phyloP scores from a whole-genome alignment of 2,888 invertebrate genomes.

The Hesperia comma region DNA sequence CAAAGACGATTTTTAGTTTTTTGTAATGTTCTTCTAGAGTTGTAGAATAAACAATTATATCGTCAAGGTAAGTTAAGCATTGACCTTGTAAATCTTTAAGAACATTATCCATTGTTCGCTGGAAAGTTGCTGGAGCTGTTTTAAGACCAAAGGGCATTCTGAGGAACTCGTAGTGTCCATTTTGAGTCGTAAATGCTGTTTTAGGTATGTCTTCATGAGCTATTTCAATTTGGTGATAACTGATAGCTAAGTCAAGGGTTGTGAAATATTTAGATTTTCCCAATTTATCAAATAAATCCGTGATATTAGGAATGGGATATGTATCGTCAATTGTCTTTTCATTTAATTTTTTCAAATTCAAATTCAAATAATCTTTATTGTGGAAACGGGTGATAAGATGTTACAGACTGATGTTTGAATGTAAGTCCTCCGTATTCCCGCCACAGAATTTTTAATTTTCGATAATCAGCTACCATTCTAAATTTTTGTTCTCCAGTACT shows the following conservation, averaged over 20 bases:
- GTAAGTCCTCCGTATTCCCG: too few species aligned
- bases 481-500: slow-evolving; percentile 43
- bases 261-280: slow-evolving; percentile 46
- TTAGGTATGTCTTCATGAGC: slow-evolving; percentile 42
- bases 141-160: slow-evolving; percentile 46
- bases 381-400: too few species aligned
- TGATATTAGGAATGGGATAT: slow-evolving; percentile 45
- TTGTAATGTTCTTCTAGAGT: too few species aligned
- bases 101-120: slow-evolving; percentile 46
- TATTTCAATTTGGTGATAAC: slow-evolving; percentile 39
- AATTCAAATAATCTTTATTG: too few species aligned
- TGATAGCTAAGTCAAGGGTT: slow-evolving; percentile 35
- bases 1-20: too few species aligned
- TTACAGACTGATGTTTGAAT: too few species aligned
- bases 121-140: slow-evolving; percentile 50
- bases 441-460: too few species aligned
- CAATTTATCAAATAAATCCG: slow-evolving; percentile 43
- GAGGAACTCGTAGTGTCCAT: slow-evolving; percentile 47
- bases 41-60: too few species aligned
- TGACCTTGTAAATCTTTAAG: slow-evolving; percentile 25
- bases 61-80: neutral
- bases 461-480: slow-evolving; percentile 46
- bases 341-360: too few species aligned
- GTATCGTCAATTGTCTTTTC: slow-evolving; percentile 44
- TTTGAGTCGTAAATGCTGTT: slow-evolving; percentile 48